Evolutionary conservation across 2,797 vertebrate species (phyloP), one percentile per base, ranked within the genome.

Genomic region (Myotis daubentonii): DNA sequence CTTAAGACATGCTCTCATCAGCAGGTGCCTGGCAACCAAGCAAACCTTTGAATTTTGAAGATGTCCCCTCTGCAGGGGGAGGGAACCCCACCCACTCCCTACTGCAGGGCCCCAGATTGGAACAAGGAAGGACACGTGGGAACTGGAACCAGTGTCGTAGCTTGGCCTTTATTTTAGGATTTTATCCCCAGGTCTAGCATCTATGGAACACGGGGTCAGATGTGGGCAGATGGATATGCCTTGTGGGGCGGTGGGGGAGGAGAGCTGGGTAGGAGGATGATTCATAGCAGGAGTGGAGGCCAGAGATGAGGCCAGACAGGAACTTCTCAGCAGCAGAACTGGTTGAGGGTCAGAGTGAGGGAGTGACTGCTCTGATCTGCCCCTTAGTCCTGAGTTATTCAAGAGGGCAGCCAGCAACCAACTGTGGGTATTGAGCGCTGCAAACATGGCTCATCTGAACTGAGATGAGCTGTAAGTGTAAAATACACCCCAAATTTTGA

Each of bases 391-490:
- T 1, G 1, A 16, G 22, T 33, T 44, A 30, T 15, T 76, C 28
- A 9, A 6, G 6, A 33, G 4, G 15, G 55, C 36, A 0, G 47
- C 57, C 8, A 3, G 66, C 36, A n/a, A 38, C 66, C 16, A 8
- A 19, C 2, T 1, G 36, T 9, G 38, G 33, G 33, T 38, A 2
- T 3, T 10, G 28, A 65, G 47, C 0, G 0, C 53, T 38, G 36
- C 53, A 47, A 22, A n/a, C 4, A 33, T 51, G 71, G 28, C 71
- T 19, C 4, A 8, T 66, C 8, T 8, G 8, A 41, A 36, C 0
- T 22, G 38, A 76, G 30, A 25, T 23, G 88, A 49, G 22, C 62
- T 30, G 12, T 25, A 30, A 49, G 41, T 51, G 7, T 84, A 23
- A 79, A 90, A 78, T 3, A 30, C 1, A 15, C 36, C n/a, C 41